Evolutionary conservation across 2,113 vertebrate species (phyloP).

Genomic region (Himantopus leucocephalus): DNA sequence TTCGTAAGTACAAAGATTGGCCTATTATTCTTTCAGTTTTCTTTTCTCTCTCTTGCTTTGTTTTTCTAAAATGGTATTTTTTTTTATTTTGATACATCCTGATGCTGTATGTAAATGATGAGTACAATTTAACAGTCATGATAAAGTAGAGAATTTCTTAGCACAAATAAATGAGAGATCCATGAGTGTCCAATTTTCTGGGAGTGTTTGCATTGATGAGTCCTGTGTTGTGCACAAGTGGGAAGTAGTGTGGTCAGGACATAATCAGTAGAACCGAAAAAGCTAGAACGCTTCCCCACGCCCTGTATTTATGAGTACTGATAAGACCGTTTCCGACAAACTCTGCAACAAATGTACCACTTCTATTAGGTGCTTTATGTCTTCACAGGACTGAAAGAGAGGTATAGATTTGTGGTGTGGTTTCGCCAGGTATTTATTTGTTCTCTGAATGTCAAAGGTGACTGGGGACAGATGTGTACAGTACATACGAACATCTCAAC

Average conservation of each 20-base stretch:
- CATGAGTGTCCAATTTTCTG: not conserved
- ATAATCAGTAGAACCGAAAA: fast-evolving
- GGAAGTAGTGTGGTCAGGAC: not conserved
- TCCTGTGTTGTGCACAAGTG: not conserved
- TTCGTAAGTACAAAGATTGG: constrained; percentile 81
- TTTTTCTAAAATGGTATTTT: not conserved
- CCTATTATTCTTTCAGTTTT: not conserved
- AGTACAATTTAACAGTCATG: not conserved
- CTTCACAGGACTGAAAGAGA: not conserved
- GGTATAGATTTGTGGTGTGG: not conserved
- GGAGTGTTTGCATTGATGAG: not conserved
- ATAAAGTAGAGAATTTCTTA: not conserved
- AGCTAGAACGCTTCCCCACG: not conserved
- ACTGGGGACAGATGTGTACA: not conserved
- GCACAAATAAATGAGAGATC: not conserved
- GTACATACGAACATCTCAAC: not conserved
- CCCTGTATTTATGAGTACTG: not conserved
- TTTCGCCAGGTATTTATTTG: not conserved
- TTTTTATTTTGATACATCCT: not conserved
- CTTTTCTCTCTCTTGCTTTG: not conserved
- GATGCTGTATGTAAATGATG: not conserved
- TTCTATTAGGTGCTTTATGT: not conserved
- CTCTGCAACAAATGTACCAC: not conserved
- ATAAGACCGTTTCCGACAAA: not conserved
- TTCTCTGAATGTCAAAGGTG: not conserved